phyloP scores from a whole-genome alignment of 2,888 invertebrate genomes.

The Nemurella pictetii region DNA sequence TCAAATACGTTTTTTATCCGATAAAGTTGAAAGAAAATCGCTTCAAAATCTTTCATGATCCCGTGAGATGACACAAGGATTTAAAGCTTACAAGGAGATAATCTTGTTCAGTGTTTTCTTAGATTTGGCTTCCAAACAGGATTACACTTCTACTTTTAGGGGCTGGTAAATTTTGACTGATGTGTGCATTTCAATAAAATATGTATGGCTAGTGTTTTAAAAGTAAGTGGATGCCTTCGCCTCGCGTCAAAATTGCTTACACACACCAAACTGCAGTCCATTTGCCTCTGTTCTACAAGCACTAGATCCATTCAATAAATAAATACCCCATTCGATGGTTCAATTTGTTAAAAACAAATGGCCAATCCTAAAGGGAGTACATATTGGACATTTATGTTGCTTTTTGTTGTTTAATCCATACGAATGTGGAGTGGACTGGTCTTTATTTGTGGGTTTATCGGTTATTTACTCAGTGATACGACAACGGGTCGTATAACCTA shows the following conservation, averaged over 20 bases:
- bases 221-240: neutral
- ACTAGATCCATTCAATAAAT: neutral
- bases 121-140: neutral
- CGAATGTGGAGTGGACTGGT: slow-evolving; percentile 18
- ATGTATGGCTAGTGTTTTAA: neutral
- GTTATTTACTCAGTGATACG: slow-evolving; percentile 18
- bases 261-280: neutral
- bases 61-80: neutral
- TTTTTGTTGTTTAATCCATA: slow-evolving; percentile 21
- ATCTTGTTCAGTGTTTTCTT: neutral
- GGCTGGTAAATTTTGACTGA: neutral
- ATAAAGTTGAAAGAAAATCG: neutral
- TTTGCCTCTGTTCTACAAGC: neutral
- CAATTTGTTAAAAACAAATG: neutral
- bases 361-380: neutral
- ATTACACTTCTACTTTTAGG: neutral
- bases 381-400: slow-evolving; percentile 3
- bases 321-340: slow-evolving; percentile 2
- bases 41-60: neutral
- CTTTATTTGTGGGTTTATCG: slow-evolving; percentile 23
- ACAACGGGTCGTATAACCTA: neutral
- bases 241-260: neutral
- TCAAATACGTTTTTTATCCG: neutral
- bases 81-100: neutral
- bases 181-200: neutral